Evolutionary conservation across 2,113 vertebrate species (phyloP).

Genomic region (Grus americana): DNA sequence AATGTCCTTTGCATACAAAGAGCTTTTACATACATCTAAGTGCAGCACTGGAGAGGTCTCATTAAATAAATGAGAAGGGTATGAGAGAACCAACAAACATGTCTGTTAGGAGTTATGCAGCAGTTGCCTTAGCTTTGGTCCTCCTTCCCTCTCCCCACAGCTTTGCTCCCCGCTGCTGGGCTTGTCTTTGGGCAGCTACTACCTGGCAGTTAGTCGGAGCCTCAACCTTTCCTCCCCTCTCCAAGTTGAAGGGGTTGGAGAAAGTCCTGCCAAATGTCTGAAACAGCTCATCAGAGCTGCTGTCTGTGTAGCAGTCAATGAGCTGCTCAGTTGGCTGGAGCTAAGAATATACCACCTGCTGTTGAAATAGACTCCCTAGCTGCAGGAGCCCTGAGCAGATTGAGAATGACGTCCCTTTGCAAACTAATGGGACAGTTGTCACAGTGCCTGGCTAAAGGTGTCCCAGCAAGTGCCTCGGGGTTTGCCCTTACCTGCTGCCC

Average conservation of each 20-base stretch:
- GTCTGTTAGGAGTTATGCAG: neutral
- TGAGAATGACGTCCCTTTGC: neutral
- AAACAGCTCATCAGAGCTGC: neutral
- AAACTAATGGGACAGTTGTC: neutral
- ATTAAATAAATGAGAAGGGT: neutral
- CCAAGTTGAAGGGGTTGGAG: neutral
- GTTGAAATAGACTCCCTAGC: neutral
- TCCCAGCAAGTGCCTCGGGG: neutral
- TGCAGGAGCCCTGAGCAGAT: neutral
- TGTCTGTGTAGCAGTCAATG: neutral
- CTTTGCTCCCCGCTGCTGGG: neutral
- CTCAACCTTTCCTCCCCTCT: neutral
- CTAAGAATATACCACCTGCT: neutral
- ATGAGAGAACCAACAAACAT: neutral
- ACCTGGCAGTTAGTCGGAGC: accelerated
- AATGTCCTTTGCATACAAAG: neutral
- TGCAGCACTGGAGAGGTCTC: neutral
- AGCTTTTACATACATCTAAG: neutral
- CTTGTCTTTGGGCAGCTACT: neutral
- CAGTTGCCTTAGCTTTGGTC: neutral
- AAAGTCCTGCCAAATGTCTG: neutral
- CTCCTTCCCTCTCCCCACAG: neutral
- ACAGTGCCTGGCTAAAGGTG: neutral
- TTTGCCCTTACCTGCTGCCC: neutral
- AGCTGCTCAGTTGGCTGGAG: neutral